These are phyloP conservation scores for Anser brachyrhynchus DNA, from an alignment of 2,113 vertebrate genomes.

Conservation along the genomic window DNA sequence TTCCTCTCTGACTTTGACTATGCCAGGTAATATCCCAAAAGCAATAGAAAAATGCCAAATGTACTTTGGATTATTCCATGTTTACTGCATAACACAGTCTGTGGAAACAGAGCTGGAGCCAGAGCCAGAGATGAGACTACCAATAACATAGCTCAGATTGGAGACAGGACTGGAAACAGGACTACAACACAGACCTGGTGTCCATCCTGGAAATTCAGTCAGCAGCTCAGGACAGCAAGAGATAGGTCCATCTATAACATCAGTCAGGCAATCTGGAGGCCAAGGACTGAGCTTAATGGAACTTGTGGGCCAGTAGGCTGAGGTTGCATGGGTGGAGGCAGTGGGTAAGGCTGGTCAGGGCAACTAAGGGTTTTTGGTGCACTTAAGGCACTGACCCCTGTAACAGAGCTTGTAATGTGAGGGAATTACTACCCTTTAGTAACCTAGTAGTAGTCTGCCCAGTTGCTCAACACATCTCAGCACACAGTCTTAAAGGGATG, in stretches of 20 bases:
- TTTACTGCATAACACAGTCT: slow-evolving; percentile 1
- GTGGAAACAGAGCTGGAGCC: neutral
- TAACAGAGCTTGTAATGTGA: neutral
- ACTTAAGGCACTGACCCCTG: neutral
- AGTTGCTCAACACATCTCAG: neutral
- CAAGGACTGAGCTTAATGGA: neutral
- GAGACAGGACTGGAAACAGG: neutral
- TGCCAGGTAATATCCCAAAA: neutral
- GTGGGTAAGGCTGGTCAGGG: neutral
- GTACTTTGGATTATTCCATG: neutral
- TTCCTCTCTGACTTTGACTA: neutral
- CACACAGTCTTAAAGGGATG: neutral
- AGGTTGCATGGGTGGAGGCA: neutral
- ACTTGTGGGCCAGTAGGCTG: neutral
- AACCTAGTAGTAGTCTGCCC: neutral
- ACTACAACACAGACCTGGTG: neutral
- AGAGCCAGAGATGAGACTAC: neutral
- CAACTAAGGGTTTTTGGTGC: neutral
- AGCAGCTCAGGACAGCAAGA: neutral
- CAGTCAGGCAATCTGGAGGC: neutral
- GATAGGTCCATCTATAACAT: neutral
- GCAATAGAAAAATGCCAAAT: neutral
- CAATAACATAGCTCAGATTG: neutral
- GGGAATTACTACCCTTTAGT: neutral
- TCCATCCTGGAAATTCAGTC: neutral